Evolutionary conservation across 2,113 vertebrate genomes (phyloP).

Genomic region (Chamaea fasciata): DNA sequence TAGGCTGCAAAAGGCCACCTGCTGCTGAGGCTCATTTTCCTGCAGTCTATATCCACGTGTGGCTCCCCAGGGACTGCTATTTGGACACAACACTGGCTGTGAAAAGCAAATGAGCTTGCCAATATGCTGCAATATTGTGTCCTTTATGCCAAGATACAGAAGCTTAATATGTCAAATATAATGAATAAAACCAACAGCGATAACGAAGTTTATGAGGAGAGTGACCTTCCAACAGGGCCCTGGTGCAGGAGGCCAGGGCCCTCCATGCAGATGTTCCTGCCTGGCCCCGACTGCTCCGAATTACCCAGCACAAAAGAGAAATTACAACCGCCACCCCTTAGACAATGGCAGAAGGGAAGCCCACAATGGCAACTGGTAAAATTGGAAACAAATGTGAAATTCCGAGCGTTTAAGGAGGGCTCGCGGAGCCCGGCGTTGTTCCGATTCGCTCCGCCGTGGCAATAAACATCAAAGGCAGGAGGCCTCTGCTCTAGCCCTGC

Average conservation of each 20-base stretch:
- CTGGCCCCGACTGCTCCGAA: constrained; percentile 69
- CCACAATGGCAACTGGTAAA: constrained; percentile 61
- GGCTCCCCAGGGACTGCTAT: constrained; percentile 88
- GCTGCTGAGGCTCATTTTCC: constrained; percentile 92
- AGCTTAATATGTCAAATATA: constrained; percentile 95
- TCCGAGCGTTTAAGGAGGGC: background rate
- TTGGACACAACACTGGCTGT: constrained; percentile 92
- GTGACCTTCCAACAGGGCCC: constrained; percentile 73
- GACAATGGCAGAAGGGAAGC: constrained; percentile 74
- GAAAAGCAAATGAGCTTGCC: constrained; percentile 98
- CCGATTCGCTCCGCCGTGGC: constrained; percentile 17
- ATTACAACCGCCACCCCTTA: constrained; percentile 68
- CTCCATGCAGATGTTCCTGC: constrained; percentile 73
- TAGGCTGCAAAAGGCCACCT: constrained; percentile 99
- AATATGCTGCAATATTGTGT: constrained; percentile 98
- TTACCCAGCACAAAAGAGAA: constrained; percentile 76
- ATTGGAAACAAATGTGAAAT: constrained; percentile 75
- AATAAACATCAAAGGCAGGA: constrained; percentile 69
- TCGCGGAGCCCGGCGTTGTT: constrained; percentile 43
- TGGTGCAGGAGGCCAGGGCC: constrained; percentile 60
- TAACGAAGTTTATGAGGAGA: constrained; percentile 75
- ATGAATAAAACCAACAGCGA: constrained; percentile 86
- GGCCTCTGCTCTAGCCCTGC: constrained; percentile 44
- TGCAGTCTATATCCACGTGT: constrained; percentile 89
- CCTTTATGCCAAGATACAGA: constrained; percentile 94